These are phyloP conservation scores for Ophion costatus DNA, from an alignment of 2,888 invertebrate species.

Conservation along the genomic window DNA sequence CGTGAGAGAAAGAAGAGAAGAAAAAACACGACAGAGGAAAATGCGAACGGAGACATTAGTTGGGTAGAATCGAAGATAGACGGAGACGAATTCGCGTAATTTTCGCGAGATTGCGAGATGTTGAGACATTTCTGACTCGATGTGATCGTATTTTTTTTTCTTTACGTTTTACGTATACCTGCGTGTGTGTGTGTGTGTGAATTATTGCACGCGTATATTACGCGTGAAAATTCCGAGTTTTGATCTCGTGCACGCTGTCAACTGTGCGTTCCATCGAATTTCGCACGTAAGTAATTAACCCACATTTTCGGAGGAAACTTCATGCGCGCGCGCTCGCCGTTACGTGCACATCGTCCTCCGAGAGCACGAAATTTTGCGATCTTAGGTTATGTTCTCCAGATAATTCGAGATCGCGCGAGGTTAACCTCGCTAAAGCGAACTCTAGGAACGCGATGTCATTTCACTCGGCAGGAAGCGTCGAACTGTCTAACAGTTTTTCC, in stretches of 20 bases:
- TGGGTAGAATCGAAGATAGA: background rate
- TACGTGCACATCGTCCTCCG: background rate
- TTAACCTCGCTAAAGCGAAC: background rate
- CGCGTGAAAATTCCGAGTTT: constrained; percentile 24
- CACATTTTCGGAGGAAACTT: constrained; percentile 54
- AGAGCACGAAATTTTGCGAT: background rate
- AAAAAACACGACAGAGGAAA: background rate
- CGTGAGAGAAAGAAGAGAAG: background rate
- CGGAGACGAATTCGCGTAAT: constrained; percentile 2
- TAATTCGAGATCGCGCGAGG: constrained; percentile 1
- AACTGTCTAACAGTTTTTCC: background rate
- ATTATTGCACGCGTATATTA: background rate
- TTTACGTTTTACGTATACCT: background rate
- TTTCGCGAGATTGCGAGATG: background rate
- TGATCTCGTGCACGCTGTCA: constrained; percentile 54
- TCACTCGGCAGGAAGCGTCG: constrained; percentile 25
- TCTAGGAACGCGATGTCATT: constrained; percentile 46
- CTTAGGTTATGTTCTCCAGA: constrained; percentile 51
- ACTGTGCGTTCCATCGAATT: constrained; percentile 61
- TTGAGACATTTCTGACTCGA: background rate
- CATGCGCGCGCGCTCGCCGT: constrained; percentile 33
- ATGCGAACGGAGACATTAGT: constrained; percentile 2
- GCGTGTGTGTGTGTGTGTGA: background rate
- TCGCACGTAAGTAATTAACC: constrained; percentile 67
- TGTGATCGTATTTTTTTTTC: background rate